Evolutionary conservation across 1,140 invertebrate genomes (phyloP), one percentile per base, ranked within the genome.

Genomic region (Sycobia sp.): DNA sequence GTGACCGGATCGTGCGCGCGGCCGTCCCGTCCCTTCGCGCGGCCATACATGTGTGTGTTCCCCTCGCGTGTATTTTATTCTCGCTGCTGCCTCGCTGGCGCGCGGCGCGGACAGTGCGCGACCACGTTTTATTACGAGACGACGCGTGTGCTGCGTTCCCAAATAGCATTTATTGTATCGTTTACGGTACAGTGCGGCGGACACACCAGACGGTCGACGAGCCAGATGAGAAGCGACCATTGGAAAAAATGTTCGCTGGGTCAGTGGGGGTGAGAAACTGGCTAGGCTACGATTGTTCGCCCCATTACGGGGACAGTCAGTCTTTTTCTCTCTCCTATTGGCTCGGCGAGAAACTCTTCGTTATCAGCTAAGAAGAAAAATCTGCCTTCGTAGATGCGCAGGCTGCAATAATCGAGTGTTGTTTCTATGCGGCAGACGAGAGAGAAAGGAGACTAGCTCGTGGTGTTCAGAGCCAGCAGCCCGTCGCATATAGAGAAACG

Each of bases 291-390:
- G 43, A 3, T 22, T 22, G 14, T 20, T n/a, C 3, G 8, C 41
- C 22, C 69, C 70, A 65, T 68, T 65, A 58, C 67, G 23, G n/a
- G 65, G 69, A 71, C 69, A 83, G 81, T 83, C 81, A 83, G 81
- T 83, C 81, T 83, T 83, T 83, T 83, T 82, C 80, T 82, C 80
- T 82, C 80, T 82, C 81, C 80, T 82, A 83, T 83, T 71, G 77
- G 71, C 78, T 70, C 62, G 58, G 70, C 69, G 76, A 76, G 71
- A 75, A 27, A 62, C 9, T 67, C 72, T 67, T 65, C 71, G 13
- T n/a, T n/a, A n/a, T n/a, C 10, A 18, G 38, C 38, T n/a, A 5
- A 32, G 29, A 11, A 25, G 22, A 9, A 16, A 18, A 41, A 16
- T 41, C 39, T 4, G 39, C 11, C n/a, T 5, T 3, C n/a, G 39